phyloP scores from a whole-genome alignment of 2,888 invertebrate genomes.

The Elaeidobius kamerunicus region DNA sequence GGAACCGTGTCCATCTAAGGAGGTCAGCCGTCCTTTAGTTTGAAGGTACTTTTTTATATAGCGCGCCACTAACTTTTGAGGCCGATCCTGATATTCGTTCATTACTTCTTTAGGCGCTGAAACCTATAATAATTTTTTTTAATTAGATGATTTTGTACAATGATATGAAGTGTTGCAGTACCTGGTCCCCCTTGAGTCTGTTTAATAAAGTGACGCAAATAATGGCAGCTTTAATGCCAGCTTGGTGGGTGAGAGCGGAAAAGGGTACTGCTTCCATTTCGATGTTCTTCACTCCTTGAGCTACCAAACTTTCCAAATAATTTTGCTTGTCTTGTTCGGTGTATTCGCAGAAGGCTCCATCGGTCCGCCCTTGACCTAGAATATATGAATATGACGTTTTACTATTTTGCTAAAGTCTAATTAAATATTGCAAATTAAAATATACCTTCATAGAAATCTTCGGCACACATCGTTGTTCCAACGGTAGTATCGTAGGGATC shows the following conservation, averaged over 20 bases:
- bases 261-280: conserved; percentile 97
- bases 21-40: conserved; percentile 67
- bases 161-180: conserved; percentile 46
- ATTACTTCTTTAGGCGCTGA: conserved; percentile 83
- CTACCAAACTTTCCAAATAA: conserved; percentile 72
- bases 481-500: conserved; percentile 84
- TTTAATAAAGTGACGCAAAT: conserved; percentile 91
- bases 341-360: conserved; percentile 96
- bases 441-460: conserved; percentile 95
- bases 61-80: conserved; percentile 78
- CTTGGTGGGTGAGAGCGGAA: conserved; percentile 89
- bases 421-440: too few species aligned
- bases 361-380: conserved; percentile 87
- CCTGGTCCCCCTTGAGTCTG: conserved; percentile 92
- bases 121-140: conserved; percentile 56
- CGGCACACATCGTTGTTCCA: conserved; percentile 94
- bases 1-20: conserved; percentile 73
- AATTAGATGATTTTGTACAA: background rate
- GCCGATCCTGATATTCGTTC: conserved; percentile 87
- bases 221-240: conserved; percentile 90
- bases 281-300: conserved; percentile 86
- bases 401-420: too few species aligned
- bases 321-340: conserved; percentile 86
- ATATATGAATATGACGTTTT: too few species aligned
- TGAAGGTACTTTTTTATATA: conserved; percentile 81